Percentiles rank a stretch among this genome's conserved stretches.
These are phyloP conservation scores for Lagodon rhomboides DNA, from an alignment of 2,797 vertebrate genomes.

Conservation along the genomic window DNA sequence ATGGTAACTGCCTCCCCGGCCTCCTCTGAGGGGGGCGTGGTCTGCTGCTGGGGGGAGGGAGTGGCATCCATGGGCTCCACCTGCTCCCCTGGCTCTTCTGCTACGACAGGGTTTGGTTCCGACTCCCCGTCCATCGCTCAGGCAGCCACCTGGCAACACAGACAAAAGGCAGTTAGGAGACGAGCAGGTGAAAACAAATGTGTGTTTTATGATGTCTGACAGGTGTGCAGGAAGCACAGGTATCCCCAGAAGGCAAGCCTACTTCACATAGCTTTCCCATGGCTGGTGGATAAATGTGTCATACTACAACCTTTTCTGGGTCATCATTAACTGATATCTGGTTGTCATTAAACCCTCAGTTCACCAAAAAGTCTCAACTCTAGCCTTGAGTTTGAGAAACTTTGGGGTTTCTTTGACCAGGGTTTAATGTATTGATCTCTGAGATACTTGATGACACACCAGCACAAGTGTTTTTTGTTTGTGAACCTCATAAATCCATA, in stretches of 20 bases:
- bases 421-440: background rate
- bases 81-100: slow-evolving; percentile 83
- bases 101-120: slow-evolving; percentile 84
- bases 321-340: background rate
- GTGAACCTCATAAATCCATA: background rate
- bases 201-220: slow-evolving; percentile 45
- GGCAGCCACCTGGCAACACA: slow-evolving; percentile 85
- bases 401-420: background rate
- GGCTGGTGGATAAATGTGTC: slow-evolving; percentile 1
- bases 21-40: slow-evolving; percentile 86
- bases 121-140: slow-evolving; percentile 92
- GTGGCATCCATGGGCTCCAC: slow-evolving; percentile 90
- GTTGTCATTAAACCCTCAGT: background rate
- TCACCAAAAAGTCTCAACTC: background rate
- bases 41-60: slow-evolving; percentile 86
- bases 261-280: slow-evolving; percentile 1
- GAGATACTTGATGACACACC: background rate
- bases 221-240: slow-evolving; percentile 69
- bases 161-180: slow-evolving; percentile 52
- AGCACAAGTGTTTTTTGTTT: background rate
- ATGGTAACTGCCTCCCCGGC: slow-evolving; percentile 86
- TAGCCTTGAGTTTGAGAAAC: background rate
- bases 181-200: slow-evolving; percentile 35
- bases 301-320: background rate
- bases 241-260: slow-evolving; percentile 41